Conservation (phyloP, 2,797 vertebrate genomes). For the Potorous gilbertii region DNA sequence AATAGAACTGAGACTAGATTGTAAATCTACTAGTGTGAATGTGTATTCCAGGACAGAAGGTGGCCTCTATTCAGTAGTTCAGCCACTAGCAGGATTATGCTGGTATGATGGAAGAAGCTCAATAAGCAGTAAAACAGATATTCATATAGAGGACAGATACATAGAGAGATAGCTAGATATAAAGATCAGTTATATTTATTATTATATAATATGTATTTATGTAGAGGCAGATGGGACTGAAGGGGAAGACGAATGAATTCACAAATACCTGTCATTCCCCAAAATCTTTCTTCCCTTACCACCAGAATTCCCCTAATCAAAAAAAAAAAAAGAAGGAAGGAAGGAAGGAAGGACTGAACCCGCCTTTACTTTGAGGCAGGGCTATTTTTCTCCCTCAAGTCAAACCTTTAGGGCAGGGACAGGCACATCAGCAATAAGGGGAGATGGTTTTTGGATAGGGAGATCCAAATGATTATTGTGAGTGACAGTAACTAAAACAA, state of each 20-base stretch:
- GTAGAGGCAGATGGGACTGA: not conserved
- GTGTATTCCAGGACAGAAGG: not conserved
- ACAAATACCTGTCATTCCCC: constrained; percentile 22
- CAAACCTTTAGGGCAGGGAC: not conserved
- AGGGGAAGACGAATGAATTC: constrained; percentile 26
- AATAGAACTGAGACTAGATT: not conserved
- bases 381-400: constrained; percentile 16
- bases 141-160: not conserved
- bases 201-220: not conserved
- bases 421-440: constrained; percentile 10
- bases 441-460: constrained; percentile 27
- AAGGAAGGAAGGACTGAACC: not conserved
- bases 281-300: not conserved
- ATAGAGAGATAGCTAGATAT: not conserved
- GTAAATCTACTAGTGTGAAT: not conserved
- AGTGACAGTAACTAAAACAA: constrained; percentile 8
- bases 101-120: not conserved
- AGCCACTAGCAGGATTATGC: not conserved
- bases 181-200: not conserved
- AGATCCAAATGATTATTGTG: constrained; percentile 57
- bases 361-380: constrained; percentile 24
- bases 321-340: not conserved
- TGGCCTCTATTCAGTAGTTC: not conserved
- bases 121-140: not conserved
- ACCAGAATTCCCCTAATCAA: not conserved